Evolutionary conservation across 1,140 invertebrate species (phyloP).

Genomic region (Mactra quadrangularis): DNA sequence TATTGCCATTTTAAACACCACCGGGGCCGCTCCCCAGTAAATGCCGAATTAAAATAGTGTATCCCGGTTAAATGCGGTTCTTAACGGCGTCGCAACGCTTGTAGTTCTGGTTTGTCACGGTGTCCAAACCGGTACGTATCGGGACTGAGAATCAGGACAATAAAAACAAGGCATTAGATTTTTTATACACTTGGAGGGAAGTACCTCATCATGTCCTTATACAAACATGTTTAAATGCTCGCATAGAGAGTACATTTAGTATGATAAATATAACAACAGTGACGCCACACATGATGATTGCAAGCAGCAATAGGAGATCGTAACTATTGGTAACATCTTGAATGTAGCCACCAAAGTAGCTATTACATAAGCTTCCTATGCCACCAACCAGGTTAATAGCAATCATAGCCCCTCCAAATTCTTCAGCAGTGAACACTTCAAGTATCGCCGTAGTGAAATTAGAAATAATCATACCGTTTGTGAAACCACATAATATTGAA

Average conservation of each 20-base stretch:
- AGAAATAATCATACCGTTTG: not conserved
- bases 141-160: no score
- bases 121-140: no score
- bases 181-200: no score
- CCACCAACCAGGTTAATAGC: not conserved
- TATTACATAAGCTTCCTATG: not conserved
- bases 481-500: slow-evolving; percentile 2
- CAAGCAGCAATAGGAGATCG: not conserved
- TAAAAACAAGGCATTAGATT: no score
- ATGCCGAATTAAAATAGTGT: no score
- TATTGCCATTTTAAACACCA: no score
- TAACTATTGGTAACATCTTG: slow-evolving; percentile 10
- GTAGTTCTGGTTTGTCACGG: no score
- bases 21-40: no score
- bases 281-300: not conserved
- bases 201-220: no score
- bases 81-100: no score
- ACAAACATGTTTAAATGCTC: no score
- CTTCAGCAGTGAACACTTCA: not conserved
- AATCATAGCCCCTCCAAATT: not conserved
- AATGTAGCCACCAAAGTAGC: slow-evolving; percentile 23
- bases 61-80: no score
- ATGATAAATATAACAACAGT: not conserved
- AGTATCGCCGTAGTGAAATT: not conserved
- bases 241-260: not conserved